phyloP scores from a whole-genome alignment of 1,140 invertebrate species.

The Pantala flavescens region DNA sequence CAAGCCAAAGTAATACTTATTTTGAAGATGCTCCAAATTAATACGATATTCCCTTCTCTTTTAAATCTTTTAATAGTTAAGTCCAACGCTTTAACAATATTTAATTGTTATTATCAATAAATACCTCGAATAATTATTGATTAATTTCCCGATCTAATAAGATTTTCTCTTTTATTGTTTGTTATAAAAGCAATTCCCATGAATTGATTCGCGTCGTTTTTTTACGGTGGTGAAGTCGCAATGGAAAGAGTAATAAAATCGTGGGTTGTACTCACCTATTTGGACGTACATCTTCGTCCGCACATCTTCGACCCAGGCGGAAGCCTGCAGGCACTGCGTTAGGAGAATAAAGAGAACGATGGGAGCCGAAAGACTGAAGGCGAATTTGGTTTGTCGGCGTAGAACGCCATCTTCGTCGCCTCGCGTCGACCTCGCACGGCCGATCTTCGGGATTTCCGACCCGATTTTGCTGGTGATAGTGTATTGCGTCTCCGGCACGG shows the following conservation, averaged over 20 bases:
- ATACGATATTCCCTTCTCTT: too few relatives aligned
- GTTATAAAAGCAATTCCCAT: too few relatives aligned
- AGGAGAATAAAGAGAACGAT: neutral
- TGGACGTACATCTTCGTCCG: conserved; percentile 19
- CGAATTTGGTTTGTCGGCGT: neutral
- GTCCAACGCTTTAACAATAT: too few relatives aligned
- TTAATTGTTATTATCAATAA: too few relatives aligned
- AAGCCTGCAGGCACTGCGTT: conserved; percentile 11
- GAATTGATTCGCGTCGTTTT: too few relatives aligned
- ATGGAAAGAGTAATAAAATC: neutral
- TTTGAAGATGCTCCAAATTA: too few relatives aligned
- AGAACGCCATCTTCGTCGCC: neutral
- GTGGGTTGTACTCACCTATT: conserved; percentile 18
- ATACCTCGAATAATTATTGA: too few relatives aligned
- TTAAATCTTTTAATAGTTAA: too few relatives aligned
- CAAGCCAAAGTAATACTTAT: too few relatives aligned
- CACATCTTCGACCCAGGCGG: conserved; percentile 20
- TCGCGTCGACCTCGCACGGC: neutral
- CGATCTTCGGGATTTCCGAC: neutral
- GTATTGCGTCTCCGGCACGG: neutral
- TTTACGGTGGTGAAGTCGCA: too few relatives aligned
- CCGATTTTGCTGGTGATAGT: neutral
- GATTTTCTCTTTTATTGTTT: too few relatives aligned
- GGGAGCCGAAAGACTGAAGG: neutral
- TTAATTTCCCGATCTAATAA: too few relatives aligned